Evolutionary conservation across 2,797 vertebrate species (phyloP), one percentile per base, ranked within the genome.

Genomic region (Enteromius viviparus): DNA sequence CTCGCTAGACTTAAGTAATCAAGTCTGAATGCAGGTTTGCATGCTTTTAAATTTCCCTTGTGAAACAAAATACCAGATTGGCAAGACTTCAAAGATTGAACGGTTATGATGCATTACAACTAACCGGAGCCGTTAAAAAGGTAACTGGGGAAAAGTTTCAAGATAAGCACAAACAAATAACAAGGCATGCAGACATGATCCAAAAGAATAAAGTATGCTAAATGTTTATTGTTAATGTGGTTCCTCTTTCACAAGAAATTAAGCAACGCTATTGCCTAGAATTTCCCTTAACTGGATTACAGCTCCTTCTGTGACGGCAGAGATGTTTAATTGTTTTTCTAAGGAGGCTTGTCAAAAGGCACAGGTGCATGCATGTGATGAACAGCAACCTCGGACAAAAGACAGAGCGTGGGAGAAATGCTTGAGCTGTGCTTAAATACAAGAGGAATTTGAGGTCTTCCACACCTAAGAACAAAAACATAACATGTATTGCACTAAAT

Each of bases 381-480:
- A 87, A 78, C 84, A 78, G 70, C n/a, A 40, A 60, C 60, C 71
- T 49, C 77, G 65, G 80, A 94, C 92, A 94, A 94, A 93, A 92
- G 75, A 89, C 86, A 51, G 72, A 87, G 71, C 23, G 23, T 82
- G 86, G 74, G 78, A 90, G 91, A 93, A 92, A 92, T 91, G 90
- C 89, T 91, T 84, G 88, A 93, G 89, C 88, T 91, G 86, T 90
- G 87, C 88, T 89, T 93, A 94, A 95, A 93, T 93, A 93, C 92
- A 93, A 86, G 89, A 92, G 90, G 93, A 94, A 94, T 94, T 92
- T 87, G 82, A 92, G 91, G 85, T 87, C 58, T 87, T 89, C 89
- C 92, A 92, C 92, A 94, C 92, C 92, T 93, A 66, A 79, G 29
- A 21, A 69, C n/a, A 86, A 78, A 71, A 65, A 10, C 8, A 34